Conservation (phyloP, 2,113 vertebrate species). For the Alaudala cheleensis region DNA sequence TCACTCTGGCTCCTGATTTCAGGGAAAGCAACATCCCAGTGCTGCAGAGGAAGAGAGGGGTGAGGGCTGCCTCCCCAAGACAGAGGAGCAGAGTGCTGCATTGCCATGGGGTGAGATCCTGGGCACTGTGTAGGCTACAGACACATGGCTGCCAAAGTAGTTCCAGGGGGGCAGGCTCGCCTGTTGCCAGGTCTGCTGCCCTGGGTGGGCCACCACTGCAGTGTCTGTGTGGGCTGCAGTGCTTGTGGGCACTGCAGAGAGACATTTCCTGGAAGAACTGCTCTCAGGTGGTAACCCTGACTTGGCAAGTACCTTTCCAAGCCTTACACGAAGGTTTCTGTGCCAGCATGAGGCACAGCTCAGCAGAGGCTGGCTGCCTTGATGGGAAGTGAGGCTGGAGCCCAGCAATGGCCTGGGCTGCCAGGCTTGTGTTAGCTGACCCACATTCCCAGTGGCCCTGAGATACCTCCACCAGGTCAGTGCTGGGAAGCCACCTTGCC, state of each 20-base stretch:
- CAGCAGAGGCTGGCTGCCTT: not conserved
- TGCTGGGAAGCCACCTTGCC: not conserved
- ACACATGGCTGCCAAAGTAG: not conserved
- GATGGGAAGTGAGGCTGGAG: not conserved
- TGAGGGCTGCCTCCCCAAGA: not conserved
- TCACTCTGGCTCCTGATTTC: not conserved
- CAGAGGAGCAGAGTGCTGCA: fast-evolving
- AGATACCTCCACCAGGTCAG: not conserved
- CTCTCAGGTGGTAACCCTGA: not conserved
- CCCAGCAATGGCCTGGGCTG: fast-evolving
- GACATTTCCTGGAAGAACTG: not conserved
- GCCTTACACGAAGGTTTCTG: fast-evolving
- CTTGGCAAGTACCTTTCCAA: not conserved
- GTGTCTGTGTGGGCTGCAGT: fast-evolving
- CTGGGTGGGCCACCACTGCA: fast-evolving
- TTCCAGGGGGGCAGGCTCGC: fast-evolving
- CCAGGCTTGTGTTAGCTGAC: not conserved
- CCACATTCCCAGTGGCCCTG: fast-evolving
- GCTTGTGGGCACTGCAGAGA: fast-evolving
- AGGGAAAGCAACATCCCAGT: not conserved
- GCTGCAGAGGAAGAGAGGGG: not conserved
- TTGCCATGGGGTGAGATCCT: fast-evolving
- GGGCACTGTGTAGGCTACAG: not conserved
- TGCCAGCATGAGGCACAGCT: fast-evolving
- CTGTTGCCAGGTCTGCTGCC: not conserved